phyloP scores from a whole-genome alignment of 2,113 vertebrate species.

The Sylvia atricapilla region DNA sequence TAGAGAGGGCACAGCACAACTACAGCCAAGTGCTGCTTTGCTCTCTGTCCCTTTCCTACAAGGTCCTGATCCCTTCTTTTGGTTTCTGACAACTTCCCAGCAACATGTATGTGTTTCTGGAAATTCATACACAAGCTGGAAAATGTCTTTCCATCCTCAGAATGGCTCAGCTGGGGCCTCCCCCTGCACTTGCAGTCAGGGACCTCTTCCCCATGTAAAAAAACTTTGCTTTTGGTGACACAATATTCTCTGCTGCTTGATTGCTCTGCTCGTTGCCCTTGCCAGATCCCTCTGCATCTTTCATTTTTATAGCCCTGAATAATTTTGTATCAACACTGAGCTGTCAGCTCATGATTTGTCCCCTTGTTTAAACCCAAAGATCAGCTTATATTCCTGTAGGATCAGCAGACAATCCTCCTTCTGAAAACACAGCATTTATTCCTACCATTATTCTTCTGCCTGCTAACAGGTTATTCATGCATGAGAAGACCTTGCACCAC shows the following conservation, averaged over 20 bases:
- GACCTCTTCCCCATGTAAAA: background rate
- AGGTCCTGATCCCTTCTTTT: background rate
- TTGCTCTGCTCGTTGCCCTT: fast-evolving
- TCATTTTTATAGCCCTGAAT: background rate
- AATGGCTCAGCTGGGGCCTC: background rate
- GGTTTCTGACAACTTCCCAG: background rate
- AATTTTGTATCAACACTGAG: background rate
- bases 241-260: background rate
- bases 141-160: background rate
- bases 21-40: background rate
- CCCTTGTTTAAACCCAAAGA: background rate
- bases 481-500: background rate
- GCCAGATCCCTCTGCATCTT: background rate
- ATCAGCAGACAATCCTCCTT: background rate
- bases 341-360: background rate
- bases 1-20: fast-evolving
- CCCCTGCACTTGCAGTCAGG: background rate
- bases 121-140: background rate
- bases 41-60: background rate
- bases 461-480: background rate
- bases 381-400: background rate
- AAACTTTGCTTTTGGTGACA: background rate
- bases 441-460: background rate
- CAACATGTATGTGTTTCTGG: fast-evolving
- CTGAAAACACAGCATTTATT: background rate